Conservation (phyloP, 2,797 vertebrate species). For the Adelosebastes latens region DNA sequence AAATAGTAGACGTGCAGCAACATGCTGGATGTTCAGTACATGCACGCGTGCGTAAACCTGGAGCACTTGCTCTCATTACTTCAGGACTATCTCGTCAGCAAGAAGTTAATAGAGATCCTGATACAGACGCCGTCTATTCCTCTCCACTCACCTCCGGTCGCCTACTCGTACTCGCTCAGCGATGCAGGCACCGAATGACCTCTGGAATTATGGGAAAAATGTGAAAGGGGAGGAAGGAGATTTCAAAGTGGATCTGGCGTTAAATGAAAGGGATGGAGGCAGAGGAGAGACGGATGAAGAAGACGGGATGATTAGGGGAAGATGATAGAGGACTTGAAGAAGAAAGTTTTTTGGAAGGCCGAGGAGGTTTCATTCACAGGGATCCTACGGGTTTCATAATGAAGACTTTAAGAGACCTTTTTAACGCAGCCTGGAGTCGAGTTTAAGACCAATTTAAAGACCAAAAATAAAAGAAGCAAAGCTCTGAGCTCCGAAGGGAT, state of each 20-base stretch:
- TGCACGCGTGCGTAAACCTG: background rate
- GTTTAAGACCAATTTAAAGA: slow-evolving; percentile 52
- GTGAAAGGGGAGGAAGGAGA: background rate
- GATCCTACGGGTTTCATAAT: slow-evolving; percentile 1
- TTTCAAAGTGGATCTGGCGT: background rate
- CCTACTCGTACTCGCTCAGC: background rate
- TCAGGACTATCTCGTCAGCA: slow-evolving; percentile 21
- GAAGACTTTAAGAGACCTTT: slow-evolving; percentile 24
- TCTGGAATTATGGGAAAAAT: slow-evolving; percentile 20
- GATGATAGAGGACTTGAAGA: background rate
- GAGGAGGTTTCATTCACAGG: background rate
- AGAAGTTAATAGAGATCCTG: slow-evolving; percentile 23
- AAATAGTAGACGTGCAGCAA: background rate
- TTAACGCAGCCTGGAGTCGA: slow-evolving; percentile 8
- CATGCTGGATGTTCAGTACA: background rate
- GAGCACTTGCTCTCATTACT: slow-evolving; percentile 26
- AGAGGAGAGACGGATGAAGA: background rate
- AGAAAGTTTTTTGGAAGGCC: background rate
- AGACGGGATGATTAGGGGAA: background rate
- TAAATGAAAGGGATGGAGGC: background rate
- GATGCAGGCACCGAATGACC: background rate
- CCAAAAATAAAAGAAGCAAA: slow-evolving; percentile 30
- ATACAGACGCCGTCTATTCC: background rate
- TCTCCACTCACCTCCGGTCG: background rate
- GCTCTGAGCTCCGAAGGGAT: background rate